Conservation (phyloP, 2,797 vertebrate species). For the Oryzias dopingdopingensis region DNA sequence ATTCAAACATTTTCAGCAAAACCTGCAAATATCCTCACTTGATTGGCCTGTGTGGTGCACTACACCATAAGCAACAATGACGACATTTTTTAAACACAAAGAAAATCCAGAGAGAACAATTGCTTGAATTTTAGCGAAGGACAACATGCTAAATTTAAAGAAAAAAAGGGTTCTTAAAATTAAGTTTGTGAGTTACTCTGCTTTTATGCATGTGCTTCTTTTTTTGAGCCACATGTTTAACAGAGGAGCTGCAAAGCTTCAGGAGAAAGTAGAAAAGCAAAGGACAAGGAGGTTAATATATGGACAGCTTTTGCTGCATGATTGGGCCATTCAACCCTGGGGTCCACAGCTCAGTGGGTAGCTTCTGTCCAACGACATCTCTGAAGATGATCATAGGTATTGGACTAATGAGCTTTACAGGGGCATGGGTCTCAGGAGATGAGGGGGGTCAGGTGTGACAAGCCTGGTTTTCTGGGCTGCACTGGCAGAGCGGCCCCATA, state of each 20-base stretch:
- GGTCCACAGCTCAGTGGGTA: slow-evolving; percentile 68
- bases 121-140: neutral
- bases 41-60: no score
- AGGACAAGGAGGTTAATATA: slow-evolving; percentile 73
- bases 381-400: slow-evolving; percentile 79
- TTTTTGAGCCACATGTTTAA: slow-evolving; percentile 43
- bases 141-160: neutral
- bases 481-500: slow-evolving; percentile 58
- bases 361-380: slow-evolving; percentile 77
- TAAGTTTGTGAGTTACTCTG: slow-evolving; percentile 2
- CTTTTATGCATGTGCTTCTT: slow-evolving; percentile 22
- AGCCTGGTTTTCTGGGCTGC: slow-evolving; percentile 59
- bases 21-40: no score
- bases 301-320: slow-evolving; percentile 77
- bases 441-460: slow-evolving; percentile 67
- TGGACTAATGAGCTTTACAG: slow-evolving; percentile 82
- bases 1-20: no score
- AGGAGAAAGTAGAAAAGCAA: slow-evolving; percentile 56
- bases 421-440: slow-evolving; percentile 69
- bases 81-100: no score
- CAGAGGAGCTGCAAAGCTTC: slow-evolving; percentile 54
- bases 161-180: neutral
- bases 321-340: slow-evolving; percentile 70
- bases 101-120: no score
- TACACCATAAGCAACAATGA: no score